Evolutionary conservation across 2,113 vertebrate species (phyloP).

Genomic region (Cyphomyrus plagiostoma): DNA sequence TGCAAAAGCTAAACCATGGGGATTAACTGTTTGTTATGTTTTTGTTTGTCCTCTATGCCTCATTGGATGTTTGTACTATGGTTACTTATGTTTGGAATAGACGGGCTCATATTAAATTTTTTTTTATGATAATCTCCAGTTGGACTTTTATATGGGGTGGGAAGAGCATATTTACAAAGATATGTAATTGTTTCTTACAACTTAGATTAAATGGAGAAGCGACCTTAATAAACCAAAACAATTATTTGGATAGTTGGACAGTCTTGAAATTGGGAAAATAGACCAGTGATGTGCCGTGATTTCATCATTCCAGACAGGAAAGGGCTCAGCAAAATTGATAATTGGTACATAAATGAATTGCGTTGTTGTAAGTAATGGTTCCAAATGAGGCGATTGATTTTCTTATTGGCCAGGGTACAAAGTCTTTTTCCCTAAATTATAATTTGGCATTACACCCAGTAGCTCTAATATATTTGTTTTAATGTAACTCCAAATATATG

Average conservation of each 20-base stretch:
- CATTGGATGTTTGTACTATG: conserved; percentile 28
- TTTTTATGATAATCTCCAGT: neutral
- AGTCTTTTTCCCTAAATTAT: conserved; percentile 30
- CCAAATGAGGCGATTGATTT: conserved; percentile 31
- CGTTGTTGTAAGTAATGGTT: conserved; percentile 33
- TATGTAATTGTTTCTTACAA: conserved; percentile 32
- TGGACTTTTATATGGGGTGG: conserved; percentile 33
- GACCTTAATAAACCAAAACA: conserved; percentile 32
- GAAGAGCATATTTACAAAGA: conserved; percentile 33
- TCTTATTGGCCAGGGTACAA: conserved; percentile 30
- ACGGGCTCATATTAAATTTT: conserved; percentile 28
- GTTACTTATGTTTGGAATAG: conserved; percentile 12
- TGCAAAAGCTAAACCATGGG: neutral
- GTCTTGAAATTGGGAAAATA: conserved; percentile 19
- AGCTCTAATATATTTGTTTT: conserved; percentile 38
- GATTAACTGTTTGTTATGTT: conserved; percentile 33
- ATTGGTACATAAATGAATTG: conserved; percentile 32
- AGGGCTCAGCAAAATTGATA: conserved; percentile 39
- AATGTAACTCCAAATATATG: conserved; percentile 40
- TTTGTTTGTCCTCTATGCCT: conserved; percentile 30
- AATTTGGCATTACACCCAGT: conserved; percentile 39
- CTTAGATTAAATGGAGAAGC: conserved; percentile 31
- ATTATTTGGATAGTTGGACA: conserved; percentile 29
- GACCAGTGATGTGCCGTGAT: conserved; percentile 25
- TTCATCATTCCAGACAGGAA: conserved; percentile 27